Percentiles rank a stretch among this genome's conserved stretches.
Evolutionary conservation across 2,113 vertebrate genomes (phyloP).

Genomic region (Triplophysa dalaica): DNA sequence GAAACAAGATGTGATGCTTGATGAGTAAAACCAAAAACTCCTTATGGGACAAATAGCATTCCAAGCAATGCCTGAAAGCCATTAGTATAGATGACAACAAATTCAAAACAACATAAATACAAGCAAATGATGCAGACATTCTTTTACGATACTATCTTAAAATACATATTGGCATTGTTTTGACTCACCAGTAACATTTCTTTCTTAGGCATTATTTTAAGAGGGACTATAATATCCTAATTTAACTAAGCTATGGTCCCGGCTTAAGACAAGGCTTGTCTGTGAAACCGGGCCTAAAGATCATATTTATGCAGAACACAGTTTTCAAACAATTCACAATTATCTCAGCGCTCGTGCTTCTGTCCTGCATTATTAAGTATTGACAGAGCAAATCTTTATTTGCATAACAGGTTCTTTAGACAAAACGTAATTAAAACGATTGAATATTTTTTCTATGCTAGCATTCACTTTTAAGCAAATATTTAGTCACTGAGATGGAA

Average conservation of each 20-base stretch:
- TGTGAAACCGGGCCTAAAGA: no score
- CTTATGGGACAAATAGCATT: conserved; percentile 24
- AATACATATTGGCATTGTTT: no score
- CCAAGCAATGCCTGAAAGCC: neutral
- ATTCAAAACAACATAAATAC: neutral
- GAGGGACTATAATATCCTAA: no score
- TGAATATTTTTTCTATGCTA: neutral
- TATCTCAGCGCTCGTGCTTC: neutral
- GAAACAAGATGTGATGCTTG: conserved; percentile 28
- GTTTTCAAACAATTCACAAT: neutral
- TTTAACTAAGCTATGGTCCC: no score
- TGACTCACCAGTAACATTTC: no score
- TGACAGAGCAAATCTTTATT: conserved; percentile 17
- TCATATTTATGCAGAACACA: no score
- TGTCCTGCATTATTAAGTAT: neutral
- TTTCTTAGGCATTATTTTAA: no score
- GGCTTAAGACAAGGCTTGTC: no score
- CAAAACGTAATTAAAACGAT: neutral
- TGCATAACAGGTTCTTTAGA: neutral
- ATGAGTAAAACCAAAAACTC: conserved; percentile 10
- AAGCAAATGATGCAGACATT: neutral
- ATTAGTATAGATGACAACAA: neutral
- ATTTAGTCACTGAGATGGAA: conserved; percentile 7
- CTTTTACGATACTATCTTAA: neutral
- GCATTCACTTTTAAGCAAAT: neutral